A percentile compares a stretch with the other conserved stretches of the same genome.
Evolutionary conservation across 2,113 vertebrate species (phyloP).

Genomic region (Strix aluco): DNA sequence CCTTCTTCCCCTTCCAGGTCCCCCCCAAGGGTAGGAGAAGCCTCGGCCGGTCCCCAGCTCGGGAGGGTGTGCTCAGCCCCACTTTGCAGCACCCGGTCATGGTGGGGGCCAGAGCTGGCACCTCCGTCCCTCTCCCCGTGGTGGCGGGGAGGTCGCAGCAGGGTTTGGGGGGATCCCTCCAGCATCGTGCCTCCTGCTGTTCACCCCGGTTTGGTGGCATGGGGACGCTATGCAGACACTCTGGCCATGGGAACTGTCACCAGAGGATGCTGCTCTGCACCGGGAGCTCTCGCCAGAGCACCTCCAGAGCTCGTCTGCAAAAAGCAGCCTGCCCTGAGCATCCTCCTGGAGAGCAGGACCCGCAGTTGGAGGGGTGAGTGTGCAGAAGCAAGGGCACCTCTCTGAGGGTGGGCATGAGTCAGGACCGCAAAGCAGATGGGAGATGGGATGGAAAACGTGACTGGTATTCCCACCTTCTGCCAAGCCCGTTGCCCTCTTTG

Average conservation of each 20-base stretch:
- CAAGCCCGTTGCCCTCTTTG: fast-evolving
- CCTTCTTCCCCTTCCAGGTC: not conserved
- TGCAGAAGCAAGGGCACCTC: not conserved
- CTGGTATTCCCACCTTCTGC: not conserved
- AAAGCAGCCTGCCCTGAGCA: not conserved
- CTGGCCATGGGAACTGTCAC: fast-evolving
- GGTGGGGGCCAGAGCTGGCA: fast-evolving
- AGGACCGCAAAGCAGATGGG: fast-evolving
- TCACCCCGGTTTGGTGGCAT: not conserved
- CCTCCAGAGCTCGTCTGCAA: not conserved
- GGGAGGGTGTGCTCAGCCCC: not conserved
- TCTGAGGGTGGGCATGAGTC: not conserved
- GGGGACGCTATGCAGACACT: fast-evolving
- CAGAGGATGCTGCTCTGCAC: not conserved
- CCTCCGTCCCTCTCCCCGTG: fast-evolving
- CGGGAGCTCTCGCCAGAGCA: fast-evolving
- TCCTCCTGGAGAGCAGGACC: not conserved
- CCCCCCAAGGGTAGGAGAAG: not conserved
- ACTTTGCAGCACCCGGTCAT: not conserved
- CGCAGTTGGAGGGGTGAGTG: fast-evolving
- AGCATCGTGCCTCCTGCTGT: fast-evolving
- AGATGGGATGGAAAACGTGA: not conserved
- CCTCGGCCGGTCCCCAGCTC: too few species aligned
- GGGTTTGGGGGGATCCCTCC: not conserved
- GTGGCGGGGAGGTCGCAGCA: too few species aligned